phyloP scores from a whole-genome alignment of 53 echinoderm and acorn worm species.

The Temnopleurus reevesii region DNA sequence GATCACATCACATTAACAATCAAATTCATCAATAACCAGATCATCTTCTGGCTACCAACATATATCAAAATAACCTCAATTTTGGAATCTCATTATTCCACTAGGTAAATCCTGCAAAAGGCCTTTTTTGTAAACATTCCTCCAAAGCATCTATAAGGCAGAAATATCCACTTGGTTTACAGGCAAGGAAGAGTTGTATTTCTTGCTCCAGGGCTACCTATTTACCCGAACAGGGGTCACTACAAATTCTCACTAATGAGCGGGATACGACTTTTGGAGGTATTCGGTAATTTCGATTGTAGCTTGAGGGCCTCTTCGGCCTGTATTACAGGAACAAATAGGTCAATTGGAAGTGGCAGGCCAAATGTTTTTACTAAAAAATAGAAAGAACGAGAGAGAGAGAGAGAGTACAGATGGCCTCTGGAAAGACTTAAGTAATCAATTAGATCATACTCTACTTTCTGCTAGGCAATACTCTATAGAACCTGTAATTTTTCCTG shows the following conservation, averaged over 20 bases:
- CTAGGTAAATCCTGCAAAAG: neutral
- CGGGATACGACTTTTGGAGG: constrained; percentile 12
- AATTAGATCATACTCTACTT: neutral
- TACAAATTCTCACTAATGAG: constrained; percentile 7
- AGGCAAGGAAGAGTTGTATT: neutral
- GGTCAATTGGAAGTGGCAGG: constrained; percentile 23
- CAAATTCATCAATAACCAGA: too few relatives aligned
- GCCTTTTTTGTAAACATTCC: neutral
- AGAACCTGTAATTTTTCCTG: too few relatives aligned
- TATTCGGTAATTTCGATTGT: neutral
- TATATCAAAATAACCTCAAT: neutral
- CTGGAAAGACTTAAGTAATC: neutral
- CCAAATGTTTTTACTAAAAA: neutral
- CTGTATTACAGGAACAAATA: neutral
- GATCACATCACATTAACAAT: too few relatives aligned
- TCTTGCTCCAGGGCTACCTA: neutral
- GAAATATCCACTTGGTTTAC: neutral
- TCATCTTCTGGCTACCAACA: neutral
- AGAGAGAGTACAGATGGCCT: neutral
- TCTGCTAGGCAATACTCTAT: too few relatives aligned
- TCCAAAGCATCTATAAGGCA: neutral
- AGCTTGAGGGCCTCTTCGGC: constrained; percentile 11
- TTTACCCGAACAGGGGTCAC: neutral
- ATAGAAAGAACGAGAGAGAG: neutral
- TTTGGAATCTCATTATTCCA: neutral